These are phyloP conservation scores for Dasypus novemcinctus DNA, from an alignment of 2,113 vertebrate genomes.

Conservation along the genomic window DNA sequence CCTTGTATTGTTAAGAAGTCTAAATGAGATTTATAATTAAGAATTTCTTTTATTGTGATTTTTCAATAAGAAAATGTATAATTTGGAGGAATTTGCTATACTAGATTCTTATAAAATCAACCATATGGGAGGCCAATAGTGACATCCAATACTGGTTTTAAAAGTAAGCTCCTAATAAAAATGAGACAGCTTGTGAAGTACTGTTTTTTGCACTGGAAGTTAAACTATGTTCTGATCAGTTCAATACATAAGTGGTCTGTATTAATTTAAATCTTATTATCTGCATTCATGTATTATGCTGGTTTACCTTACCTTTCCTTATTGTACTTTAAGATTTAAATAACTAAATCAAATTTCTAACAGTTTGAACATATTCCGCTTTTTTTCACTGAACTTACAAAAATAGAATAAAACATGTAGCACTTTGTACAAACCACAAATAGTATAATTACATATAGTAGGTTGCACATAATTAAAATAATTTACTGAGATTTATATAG, in stretches of 20 bases:
- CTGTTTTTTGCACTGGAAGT: neutral
- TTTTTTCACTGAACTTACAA: neutral
- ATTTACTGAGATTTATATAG: neutral
- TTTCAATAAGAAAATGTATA: constrained; percentile 15
- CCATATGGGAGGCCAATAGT: neutral
- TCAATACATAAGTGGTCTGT: neutral
- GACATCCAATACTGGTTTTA: neutral
- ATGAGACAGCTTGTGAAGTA: neutral
- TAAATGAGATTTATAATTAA: neutral
- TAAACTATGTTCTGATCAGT: constrained; percentile 7
- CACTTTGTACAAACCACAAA: neutral
- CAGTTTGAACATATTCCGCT: neutral
- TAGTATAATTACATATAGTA: neutral
- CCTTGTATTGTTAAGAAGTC: neutral
- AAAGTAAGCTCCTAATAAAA: neutral
- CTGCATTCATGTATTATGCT: neutral
- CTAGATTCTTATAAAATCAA: constrained; percentile 18
- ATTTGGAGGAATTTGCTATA: neutral
- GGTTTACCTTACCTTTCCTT: neutral
- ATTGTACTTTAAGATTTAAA: neutral
- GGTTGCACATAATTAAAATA: neutral
- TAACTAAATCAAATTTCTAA: neutral
- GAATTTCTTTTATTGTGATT: neutral
- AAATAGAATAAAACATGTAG: neutral
- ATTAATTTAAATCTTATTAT: neutral